Percentiles rank a stretch among this genome's conserved stretches.
These are phyloP conservation scores for Sphinx pinastri DNA, from an alignment of 2,888 invertebrate genomes.

Conservation along the genomic window DNA sequence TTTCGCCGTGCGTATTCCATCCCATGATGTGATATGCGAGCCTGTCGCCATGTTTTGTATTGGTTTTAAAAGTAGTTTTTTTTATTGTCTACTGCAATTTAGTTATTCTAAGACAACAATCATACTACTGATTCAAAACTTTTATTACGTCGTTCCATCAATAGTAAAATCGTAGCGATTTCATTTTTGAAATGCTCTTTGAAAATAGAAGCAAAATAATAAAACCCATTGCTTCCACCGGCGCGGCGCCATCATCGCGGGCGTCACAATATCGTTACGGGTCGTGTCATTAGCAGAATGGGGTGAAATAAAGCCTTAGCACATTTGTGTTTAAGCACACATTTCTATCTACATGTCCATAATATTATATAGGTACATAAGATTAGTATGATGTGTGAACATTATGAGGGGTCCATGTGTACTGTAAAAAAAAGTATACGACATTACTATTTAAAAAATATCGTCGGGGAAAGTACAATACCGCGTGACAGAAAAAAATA, in stretches of 20 bases:
- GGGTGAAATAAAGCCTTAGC: constrained; percentile 19
- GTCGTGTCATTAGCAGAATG: constrained; percentile 18
- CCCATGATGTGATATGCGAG: too few relatives aligned
- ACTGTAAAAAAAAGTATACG: too few relatives aligned
- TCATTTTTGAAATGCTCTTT: not conserved
- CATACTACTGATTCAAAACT: not conserved
- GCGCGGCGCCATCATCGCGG: not conserved
- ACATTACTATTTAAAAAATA: too few relatives aligned
- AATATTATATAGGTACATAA: not conserved
- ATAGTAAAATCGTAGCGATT: not conserved
- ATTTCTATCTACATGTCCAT: not conserved
- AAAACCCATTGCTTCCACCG: not conserved
- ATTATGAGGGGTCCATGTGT: too few relatives aligned
- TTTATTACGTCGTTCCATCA: too few relatives aligned
- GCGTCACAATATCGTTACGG: constrained; percentile 15
- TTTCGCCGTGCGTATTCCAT: too few relatives aligned
- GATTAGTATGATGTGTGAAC: too few relatives aligned
- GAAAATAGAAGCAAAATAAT: constrained; percentile 1
- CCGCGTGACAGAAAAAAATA: too few relatives aligned
- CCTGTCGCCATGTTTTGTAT: too few relatives aligned
- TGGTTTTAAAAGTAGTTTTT: too few relatives aligned
- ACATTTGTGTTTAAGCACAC: constrained; percentile 14
- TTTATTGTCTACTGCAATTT: too few relatives aligned
- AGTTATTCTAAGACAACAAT: not conserved
- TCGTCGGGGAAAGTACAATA: too few relatives aligned